Evolutionary conservation across 2,888 invertebrate genomes (phyloP).

Genomic region (Neuroscelio doddi): DNA sequence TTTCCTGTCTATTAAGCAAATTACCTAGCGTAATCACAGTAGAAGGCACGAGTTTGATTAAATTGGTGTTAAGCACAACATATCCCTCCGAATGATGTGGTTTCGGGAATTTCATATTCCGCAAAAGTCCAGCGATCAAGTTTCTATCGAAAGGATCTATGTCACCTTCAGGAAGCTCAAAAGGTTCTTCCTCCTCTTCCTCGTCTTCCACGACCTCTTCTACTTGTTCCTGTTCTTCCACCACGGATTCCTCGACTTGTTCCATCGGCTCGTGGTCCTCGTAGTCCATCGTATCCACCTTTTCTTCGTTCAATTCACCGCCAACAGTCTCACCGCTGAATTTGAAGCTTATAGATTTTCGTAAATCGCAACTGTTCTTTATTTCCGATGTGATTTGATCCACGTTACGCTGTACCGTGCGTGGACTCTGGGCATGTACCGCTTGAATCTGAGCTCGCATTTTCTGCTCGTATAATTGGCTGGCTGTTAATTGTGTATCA

Average conservation of each 20-base stretch:
- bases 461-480: constrained; percentile 62
- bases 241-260: constrained; percentile 17
- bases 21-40: constrained; percentile 69
- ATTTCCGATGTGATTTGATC: constrained; percentile 70
- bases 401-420: constrained; percentile 70
- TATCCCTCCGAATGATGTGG: constrained; percentile 72
- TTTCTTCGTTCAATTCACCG: constrained; percentile 34
- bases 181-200: constrained; percentile 64
- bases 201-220: constrained; percentile 62
- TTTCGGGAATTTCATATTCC: constrained; percentile 81
- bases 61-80: constrained; percentile 62
- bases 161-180: constrained; percentile 63
- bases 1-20: constrained; percentile 14
- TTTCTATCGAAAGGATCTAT: constrained; percentile 88
- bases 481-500: constrained; percentile 50
- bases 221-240: constrained; percentile 17
- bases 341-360: constrained; percentile 64
- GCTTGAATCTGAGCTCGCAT: constrained; percentile 68
- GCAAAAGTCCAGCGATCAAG: constrained; percentile 80
- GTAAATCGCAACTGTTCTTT: constrained; percentile 68
- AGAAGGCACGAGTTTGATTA: constrained; percentile 70
- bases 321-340: constrained; percentile 49
- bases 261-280: constrained; percentile 60
- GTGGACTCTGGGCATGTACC: constrained; percentile 69
- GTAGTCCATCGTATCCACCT: constrained; percentile 64